Percentiles rank a stretch among this genome's conserved stretches.
Evolutionary conservation across 2,888 invertebrate genomes (phyloP).

Genomic region (Drosophila trichaetosa): DNA sequence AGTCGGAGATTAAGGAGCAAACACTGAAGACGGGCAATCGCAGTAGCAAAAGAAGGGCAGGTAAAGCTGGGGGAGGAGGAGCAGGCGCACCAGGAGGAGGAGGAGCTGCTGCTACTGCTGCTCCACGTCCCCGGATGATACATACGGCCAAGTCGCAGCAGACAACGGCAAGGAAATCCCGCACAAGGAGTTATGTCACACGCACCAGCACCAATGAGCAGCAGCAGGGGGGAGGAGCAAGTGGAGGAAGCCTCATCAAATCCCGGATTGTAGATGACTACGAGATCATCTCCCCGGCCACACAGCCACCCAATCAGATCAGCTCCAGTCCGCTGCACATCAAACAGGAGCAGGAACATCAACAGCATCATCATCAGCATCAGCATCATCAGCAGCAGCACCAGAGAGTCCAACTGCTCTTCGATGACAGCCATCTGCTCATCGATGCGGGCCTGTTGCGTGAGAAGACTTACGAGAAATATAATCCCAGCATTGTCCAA

Average conservation of each 20-base stretch:
- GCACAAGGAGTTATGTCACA: conserved; percentile 87
- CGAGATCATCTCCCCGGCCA: conserved; percentile 82
- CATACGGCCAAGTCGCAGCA: conserved; percentile 88
- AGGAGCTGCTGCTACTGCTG: background rate
- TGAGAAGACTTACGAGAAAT: conserved; percentile 82
- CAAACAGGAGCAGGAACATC: conserved; percentile 76
- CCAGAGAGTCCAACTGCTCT: conserved; percentile 76
- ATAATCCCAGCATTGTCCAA: conserved; percentile 83
- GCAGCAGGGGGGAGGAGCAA: conserved; percentile 15
- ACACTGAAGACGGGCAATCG: conserved; percentile 48
- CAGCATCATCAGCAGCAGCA: conserved; percentile 50
- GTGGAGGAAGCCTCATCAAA: conserved; percentile 32
- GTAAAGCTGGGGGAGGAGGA: conserved; percentile 42
- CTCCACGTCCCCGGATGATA: conserved; percentile 90
- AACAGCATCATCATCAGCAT: conserved; percentile 49
- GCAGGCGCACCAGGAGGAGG: conserved; percentile 60
- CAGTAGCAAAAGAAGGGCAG: conserved; percentile 43
- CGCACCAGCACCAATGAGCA: conserved; percentile 68
- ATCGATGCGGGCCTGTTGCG: conserved; percentile 80
- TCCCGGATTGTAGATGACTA: conserved; percentile 82
- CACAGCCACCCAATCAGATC: conserved; percentile 82
- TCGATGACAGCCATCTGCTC: conserved; percentile 82
- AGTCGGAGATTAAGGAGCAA: conserved; percentile 10
- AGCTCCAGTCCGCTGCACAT: conserved; percentile 82
- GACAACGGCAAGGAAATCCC: conserved; percentile 86